Evolutionary conservation across 2,113 vertebrate species (phyloP), one percentile per base, ranked within the genome.

Genomic region (Eidolon helvum): DNA sequence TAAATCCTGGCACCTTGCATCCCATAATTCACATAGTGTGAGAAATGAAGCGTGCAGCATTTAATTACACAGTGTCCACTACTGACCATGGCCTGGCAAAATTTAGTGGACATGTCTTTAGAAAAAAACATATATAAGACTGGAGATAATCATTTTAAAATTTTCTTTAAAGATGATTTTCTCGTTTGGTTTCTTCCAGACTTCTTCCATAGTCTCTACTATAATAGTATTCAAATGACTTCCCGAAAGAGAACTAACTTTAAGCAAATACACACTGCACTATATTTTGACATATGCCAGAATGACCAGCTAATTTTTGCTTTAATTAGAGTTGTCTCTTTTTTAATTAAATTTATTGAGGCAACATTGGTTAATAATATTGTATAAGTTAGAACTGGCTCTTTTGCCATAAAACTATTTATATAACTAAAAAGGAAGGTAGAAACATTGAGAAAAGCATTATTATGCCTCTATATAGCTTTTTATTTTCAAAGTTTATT

Each of bases 401-500:
- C 59, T 30, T 63, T 63, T 63, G 14, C 57, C 69, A 2, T n/a
- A 40, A 40, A 19, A 59, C 66, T 21, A 35, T 59, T 45, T 91
- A 22, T 65, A 30, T 91, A 38, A 88, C 65, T 82, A 38, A 96
- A 94, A 94, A 91, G 59, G 68, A 88, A 94, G 28, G 61, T 53
- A 74, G 59, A 86, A 90, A 90, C 33, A 40, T 61, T 80, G 71
- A 59, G 24, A 82, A 35, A 95, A 93, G 26, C 6, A 83, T 86
- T 45, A 59, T 5, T 45, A 7, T 38, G 2, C 45, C 33, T 57
- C 48, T 79, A 48, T 19, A 57, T 78, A 79, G 26, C 30, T 86
- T 88, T 97, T 95, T 30, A 30, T 93, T 90, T 90, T 88, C 71
- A 77, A 91, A 48, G 21, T 88, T 66, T 85, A n/a, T 30, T 83